Evolutionary conservation across 2,797 vertebrate species (phyloP).

Genomic region (Podargus strigoides): DNA sequence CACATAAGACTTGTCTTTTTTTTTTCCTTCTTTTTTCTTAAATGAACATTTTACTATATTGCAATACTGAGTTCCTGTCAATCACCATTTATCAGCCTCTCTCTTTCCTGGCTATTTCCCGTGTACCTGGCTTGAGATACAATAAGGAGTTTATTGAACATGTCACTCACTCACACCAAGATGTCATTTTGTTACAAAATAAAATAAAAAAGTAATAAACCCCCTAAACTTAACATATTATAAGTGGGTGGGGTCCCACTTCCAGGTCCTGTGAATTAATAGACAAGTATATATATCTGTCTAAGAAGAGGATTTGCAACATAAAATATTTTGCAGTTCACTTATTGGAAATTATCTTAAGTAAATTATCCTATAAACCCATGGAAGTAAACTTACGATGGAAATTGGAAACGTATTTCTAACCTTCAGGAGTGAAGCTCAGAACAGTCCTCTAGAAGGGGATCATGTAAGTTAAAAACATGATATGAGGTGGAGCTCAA

Average conservation of each 20-base stretch:
- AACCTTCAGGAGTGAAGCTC: not conserved
- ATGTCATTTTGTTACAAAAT: not conserved
- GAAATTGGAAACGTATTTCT: not conserved
- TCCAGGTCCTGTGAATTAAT: not conserved
- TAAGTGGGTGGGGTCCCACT: not conserved
- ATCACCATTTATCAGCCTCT: constrained; percentile 17
- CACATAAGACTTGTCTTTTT: not conserved
- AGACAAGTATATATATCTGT: not conserved
- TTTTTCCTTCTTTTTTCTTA: not conserved
- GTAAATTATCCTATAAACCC: not conserved
- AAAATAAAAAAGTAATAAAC: not conserved
- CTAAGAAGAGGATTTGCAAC: not conserved
- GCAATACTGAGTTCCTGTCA: not conserved
- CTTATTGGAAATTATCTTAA: not conserved
- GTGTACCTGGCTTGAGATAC: not conserved
- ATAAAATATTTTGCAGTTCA: not conserved
- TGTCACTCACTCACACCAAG: not conserved
- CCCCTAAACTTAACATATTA: not conserved
- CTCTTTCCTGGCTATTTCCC: not conserved
- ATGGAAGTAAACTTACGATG: not conserved
- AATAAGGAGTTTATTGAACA: constrained; percentile 9
- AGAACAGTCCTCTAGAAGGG: not conserved
- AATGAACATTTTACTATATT: not conserved
- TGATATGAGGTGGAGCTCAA: not conserved
- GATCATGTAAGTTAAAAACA: not conserved